Percentiles rank a stretch among this genome's conserved stretches.
Conservation (phyloP, 1,140 invertebrate species). For the Neodiprion pinetum region DNA sequence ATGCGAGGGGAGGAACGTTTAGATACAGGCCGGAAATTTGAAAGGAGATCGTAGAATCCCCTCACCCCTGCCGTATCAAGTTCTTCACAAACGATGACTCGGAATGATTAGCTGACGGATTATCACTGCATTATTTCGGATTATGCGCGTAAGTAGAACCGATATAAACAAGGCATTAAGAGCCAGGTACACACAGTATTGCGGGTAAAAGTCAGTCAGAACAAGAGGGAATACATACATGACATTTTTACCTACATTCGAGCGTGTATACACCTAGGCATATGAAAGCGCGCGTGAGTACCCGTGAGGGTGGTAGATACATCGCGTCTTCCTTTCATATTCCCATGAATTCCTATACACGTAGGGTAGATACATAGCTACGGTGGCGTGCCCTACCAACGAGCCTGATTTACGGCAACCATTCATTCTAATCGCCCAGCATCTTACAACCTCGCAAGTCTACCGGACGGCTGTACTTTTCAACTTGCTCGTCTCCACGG, state of each 20-base stretch:
- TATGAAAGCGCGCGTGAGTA: neutral
- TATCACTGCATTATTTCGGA: too few species aligned
- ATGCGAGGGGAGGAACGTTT: too few species aligned
- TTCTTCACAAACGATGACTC: too few species aligned
- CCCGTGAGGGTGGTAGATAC: neutral
- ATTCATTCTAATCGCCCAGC: conserved; percentile 63
- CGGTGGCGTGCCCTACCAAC: conserved; percentile 40
- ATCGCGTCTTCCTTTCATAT: neutral
- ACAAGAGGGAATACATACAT: too few species aligned
- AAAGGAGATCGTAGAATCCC: too few species aligned
- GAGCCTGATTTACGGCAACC: conserved; percentile 59
- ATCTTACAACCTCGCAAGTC: conserved; percentile 54
- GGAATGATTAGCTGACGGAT: too few species aligned
- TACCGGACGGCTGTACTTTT: conserved; percentile 47
- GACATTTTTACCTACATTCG: neutral
- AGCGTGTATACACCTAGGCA: neutral
- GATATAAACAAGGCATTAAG: too few species aligned
- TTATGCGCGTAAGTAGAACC: too few species aligned
- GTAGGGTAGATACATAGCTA: neutral
- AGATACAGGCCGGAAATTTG: too few species aligned
- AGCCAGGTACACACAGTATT: too few species aligned
- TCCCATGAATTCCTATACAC: neutral
- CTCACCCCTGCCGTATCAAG: too few species aligned
- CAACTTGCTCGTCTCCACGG: conserved; percentile 30
- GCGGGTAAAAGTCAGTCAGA: too few species aligned